A percentile compares a stretch with the other conserved stretches of the same genome.
Evolutionary conservation across 2,888 invertebrate species (phyloP).

Genomic region (Gymnoscelis rufifasciata): DNA sequence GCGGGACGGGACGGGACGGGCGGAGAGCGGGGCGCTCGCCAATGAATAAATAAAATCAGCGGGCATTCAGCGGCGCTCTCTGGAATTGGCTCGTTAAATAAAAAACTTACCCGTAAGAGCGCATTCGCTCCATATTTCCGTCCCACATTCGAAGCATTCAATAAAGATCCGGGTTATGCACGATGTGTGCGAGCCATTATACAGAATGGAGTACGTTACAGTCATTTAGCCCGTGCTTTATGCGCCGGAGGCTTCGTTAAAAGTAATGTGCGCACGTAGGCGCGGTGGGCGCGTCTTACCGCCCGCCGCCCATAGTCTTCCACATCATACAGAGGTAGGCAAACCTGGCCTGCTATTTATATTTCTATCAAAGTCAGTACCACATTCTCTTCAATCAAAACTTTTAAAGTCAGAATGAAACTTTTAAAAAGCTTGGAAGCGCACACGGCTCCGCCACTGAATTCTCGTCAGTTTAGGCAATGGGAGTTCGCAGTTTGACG

Average conservation of each 20-base stretch:
- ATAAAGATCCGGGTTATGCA: slow-evolving; percentile 15
- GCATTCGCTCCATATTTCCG: slow-evolving; percentile 12
- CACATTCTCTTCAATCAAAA: too few relatives aligned
- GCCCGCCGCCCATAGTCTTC: too few relatives aligned
- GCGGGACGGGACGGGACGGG: too few relatives aligned
- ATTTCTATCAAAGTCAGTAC: too few relatives aligned
- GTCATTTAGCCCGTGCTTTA: slow-evolving; percentile 22
- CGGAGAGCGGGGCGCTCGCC: not conserved
- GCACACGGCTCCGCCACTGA: not conserved
- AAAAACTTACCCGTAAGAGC: slow-evolving; percentile 3
- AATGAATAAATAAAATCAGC: slow-evolving; percentile 2
- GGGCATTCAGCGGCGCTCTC: not conserved
- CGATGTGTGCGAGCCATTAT: slow-evolving; percentile 17
- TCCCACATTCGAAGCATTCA: slow-evolving; percentile 14
- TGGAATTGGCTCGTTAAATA: slow-evolving; percentile 1
- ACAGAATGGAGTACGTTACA: slow-evolving; percentile 22
- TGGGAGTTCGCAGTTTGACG: slow-evolving; percentile 7
- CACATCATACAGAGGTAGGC: too few relatives aligned
- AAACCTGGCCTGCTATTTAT: too few relatives aligned
- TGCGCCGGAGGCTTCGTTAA: slow-evolving; percentile 17
- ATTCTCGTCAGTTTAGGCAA: slow-evolving; percentile 4
- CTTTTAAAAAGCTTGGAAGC: not conserved
- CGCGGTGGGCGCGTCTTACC: not conserved
- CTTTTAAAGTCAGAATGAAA: too few relatives aligned
- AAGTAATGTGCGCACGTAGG: slow-evolving; percentile 18